Conservation (phyloP, 2,888 invertebrate genomes). For the Athripsodes cinereus region DNA sequence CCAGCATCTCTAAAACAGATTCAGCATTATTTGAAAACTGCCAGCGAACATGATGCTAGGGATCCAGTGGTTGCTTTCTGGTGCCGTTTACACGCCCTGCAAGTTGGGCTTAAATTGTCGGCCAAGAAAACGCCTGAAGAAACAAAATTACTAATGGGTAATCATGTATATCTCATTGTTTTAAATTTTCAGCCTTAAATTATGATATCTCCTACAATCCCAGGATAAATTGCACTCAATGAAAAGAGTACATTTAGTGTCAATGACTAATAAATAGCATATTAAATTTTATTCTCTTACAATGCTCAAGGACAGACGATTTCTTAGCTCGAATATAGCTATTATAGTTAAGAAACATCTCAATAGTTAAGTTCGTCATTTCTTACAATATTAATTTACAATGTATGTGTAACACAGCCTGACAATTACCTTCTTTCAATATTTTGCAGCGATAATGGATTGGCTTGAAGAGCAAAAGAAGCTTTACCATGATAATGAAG, state of each 20-base stretch:
- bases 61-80: slow-evolving; percentile 91
- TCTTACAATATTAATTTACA: neutral
- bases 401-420: neutral
- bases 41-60: slow-evolving; percentile 82
- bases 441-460: slow-evolving; percentile 67
- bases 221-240: too few relatives aligned
- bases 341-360: too few relatives aligned
- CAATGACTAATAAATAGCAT: too few relatives aligned
- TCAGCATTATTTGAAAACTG: slow-evolving; percentile 87
- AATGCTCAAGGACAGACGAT: neutral
- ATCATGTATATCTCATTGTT: too few relatives aligned
- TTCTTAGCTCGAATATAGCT: neutral
- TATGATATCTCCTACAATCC: too few relatives aligned
- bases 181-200: too few relatives aligned
- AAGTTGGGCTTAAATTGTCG: slow-evolving; percentile 74
- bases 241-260: too few relatives aligned
- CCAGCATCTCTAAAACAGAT: slow-evolving; percentile 76
- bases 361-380: neutral
- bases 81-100: slow-evolving; percentile 86
- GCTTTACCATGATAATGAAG: slow-evolving; percentile 65
- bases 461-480: slow-evolving; percentile 82
- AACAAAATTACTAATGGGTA: slow-evolving; percentile 68
- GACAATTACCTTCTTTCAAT: neutral
- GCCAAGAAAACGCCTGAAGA: slow-evolving; percentile 77
- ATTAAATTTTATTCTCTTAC: too few relatives aligned